These are phyloP conservation scores for Acanthosepion pharaonis DNA, from an alignment of 2,888 invertebrate genomes.

Conservation along the genomic window DNA sequence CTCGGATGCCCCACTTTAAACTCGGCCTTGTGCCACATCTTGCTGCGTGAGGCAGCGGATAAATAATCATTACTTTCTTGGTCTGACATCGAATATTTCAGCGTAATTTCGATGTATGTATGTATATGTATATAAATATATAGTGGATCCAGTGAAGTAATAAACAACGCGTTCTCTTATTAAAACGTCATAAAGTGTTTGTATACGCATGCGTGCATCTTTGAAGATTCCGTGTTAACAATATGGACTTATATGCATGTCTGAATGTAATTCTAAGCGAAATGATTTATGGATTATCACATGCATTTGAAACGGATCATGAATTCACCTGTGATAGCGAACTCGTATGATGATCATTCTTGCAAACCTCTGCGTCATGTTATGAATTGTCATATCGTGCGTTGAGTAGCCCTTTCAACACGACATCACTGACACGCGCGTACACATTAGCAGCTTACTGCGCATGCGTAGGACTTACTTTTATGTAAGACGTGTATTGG, in stretches of 20 bases:
- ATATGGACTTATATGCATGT: not conserved
- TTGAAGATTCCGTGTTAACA: not conserved
- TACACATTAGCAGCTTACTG: not conserved
- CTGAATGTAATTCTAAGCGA: not conserved
- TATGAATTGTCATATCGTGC: not conserved
- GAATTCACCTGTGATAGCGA: not conserved
- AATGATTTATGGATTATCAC: not conserved
- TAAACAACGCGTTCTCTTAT: not conserved
- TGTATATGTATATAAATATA: too few relatives aligned
- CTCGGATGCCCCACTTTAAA: too few relatives aligned
- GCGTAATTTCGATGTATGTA: too few relatives aligned
- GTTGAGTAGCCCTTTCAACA: not conserved
- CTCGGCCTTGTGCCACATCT: too few relatives aligned
- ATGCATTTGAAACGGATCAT: slow-evolving; percentile 9
- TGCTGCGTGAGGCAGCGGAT: too few relatives aligned
- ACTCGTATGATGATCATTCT: not conserved
- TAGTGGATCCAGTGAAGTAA: too few relatives aligned
- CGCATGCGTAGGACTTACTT: not conserved
- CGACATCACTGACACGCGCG: not conserved
- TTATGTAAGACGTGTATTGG: not conserved
- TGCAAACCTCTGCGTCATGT: not conserved
- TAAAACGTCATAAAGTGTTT: not conserved
- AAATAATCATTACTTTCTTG: too few relatives aligned
- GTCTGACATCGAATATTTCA: too few relatives aligned
- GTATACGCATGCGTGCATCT: not conserved